Evolutionary conservation across 2,888 invertebrate species (phyloP).

Genomic region (Patella caerulea): DNA sequence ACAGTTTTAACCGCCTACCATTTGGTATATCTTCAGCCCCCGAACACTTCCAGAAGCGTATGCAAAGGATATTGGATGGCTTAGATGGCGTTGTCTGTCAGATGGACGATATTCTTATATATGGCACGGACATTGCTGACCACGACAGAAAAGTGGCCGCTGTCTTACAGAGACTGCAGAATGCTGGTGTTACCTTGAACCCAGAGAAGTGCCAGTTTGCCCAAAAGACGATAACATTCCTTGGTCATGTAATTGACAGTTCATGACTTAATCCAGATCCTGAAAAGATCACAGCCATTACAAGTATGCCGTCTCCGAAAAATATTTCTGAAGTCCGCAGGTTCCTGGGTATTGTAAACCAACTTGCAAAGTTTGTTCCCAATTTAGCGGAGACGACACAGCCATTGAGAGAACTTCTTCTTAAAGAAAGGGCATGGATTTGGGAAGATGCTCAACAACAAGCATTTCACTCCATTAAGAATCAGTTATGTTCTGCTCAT

Average conservation of each 20-base stretch:
- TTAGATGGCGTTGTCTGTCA: constrained; percentile 29
- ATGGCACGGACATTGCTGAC: constrained; percentile 14
- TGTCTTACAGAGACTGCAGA: no score
- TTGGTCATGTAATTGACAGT: background rate
- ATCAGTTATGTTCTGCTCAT: no score
- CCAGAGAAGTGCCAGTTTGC: no score
- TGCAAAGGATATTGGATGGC: constrained; percentile 53
- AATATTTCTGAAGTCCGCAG: constrained; percentile 20
- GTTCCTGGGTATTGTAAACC: constrained; percentile 39
- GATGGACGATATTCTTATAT: constrained; percentile 27
- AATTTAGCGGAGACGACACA: constrained; percentile 21
- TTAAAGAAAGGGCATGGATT: constrained; percentile 28
- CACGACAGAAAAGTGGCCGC: no score
- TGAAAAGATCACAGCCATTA: background rate
- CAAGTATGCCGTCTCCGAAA: constrained; percentile 11
- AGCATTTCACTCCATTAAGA: constrained; percentile 13
- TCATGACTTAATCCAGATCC: constrained; percentile 9
- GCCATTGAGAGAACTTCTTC: constrained; percentile 28
- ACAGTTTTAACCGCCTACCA: constrained; percentile 42
- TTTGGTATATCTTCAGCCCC: constrained; percentile 65
- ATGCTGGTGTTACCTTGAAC: no score
- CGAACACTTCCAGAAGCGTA: constrained; percentile 69
- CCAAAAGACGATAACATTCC: no score
- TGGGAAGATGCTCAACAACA: constrained; percentile 15
- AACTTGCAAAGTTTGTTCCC: constrained; percentile 27